phyloP scores from a whole-genome alignment of 2,113 vertebrate species.

The Lipotes vexillifer region DNA sequence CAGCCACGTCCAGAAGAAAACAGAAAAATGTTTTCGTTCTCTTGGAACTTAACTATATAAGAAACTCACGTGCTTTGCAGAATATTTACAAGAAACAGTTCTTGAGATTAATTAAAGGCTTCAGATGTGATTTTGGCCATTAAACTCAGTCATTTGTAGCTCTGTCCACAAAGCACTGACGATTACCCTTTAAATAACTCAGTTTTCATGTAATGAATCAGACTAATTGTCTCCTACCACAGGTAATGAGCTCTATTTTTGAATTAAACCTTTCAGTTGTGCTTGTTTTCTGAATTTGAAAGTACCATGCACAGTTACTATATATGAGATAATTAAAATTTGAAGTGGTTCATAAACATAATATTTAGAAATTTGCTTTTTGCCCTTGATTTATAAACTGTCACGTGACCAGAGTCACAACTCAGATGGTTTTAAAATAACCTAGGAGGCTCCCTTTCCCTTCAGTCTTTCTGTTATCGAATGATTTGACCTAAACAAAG shows the following conservation, averaged over 20 bases:
- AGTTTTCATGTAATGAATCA: not conserved
- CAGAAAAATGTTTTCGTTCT: not conserved
- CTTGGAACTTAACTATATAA: not conserved
- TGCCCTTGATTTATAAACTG: not conserved
- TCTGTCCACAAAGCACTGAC: slow-evolving; percentile 1
- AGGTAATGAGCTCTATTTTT: slow-evolving; percentile 24
- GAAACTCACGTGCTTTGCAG: slow-evolving; percentile 6
- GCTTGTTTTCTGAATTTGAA: slow-evolving; percentile 46
- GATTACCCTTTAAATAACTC: not conserved
- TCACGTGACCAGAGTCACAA: not conserved
- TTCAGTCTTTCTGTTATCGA: not conserved
- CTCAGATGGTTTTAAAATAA: not conserved
- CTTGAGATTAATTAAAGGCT: slow-evolving; percentile 31
- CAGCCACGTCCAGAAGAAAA: not conserved
- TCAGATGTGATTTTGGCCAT: slow-evolving; percentile 33
- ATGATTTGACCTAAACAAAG: not conserved
- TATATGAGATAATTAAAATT: not conserved
- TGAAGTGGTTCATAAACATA: not conserved
- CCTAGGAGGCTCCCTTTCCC: not conserved
- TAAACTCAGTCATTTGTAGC: slow-evolving; percentile 15
- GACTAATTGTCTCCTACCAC: not conserved
- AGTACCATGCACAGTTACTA: not conserved
- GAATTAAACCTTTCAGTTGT: slow-evolving; percentile 25
- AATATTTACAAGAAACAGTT: slow-evolving; percentile 42
- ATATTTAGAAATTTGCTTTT: not conserved